Conservation (phyloP, 2,888 invertebrate genomes). For the Cephalotes varians region DNA sequence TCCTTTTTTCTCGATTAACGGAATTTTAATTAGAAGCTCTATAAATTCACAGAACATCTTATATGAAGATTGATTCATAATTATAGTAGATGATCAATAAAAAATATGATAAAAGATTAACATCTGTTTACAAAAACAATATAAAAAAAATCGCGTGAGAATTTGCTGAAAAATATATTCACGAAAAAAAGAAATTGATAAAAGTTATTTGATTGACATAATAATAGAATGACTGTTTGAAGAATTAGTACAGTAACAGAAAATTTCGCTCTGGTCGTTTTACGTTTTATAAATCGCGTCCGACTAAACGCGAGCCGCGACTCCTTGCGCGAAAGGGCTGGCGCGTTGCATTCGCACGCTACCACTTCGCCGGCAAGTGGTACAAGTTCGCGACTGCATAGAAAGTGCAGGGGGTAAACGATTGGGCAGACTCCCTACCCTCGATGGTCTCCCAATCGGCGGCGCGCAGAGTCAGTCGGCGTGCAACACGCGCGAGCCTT, state of each 20-base stretch:
- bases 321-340: constrained; percentile 60
- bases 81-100: background rate
- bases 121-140: background rate
- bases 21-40: constrained; percentile 12
- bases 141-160: background rate
- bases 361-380: constrained; percentile 44
- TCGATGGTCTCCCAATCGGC: constrained; percentile 72
- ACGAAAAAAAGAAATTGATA: background rate
- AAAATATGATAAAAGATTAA: background rate
- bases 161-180: background rate
- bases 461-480: constrained; percentile 71
- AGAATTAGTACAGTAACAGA: background rate
- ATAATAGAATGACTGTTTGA: background rate
- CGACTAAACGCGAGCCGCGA: constrained; percentile 57
- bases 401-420: constrained; percentile 74
- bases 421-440: constrained; percentile 77
- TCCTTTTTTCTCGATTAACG: background rate
- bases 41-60: background rate
- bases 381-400: constrained; percentile 64
- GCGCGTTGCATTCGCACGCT: constrained; percentile 49
- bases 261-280: background rate
- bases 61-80: too few species aligned
- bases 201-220: background rate
- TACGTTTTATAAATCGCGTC: constrained; percentile 41
- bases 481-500: constrained; percentile 77